Base-by-base conservation (phyloP, 2,888 invertebrate species). In the Agrenia bidenticulata region DNA sequence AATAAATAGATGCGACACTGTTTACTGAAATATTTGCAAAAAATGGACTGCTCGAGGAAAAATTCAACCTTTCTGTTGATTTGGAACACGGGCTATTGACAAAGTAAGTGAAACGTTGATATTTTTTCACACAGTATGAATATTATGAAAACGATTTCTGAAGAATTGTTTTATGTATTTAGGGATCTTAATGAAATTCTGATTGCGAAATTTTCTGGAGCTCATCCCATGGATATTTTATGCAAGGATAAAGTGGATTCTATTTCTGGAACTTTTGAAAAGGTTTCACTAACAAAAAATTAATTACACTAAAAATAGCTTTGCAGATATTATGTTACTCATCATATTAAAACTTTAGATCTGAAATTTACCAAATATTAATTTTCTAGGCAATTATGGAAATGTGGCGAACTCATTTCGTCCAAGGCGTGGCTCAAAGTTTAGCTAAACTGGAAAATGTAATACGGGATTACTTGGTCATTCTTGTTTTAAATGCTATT, bases 161-260 rank as follows among this genome's bases (percentile, higher is more conserved):
- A n/a, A n/a, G n/a, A n/a, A n/a, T n/a, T n/a, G n/a, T n/a, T n/a
- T n/a, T 51, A 24, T 23, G 24, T 23, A 23, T 54, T 26, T 27
- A 54, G 54, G 32, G 19, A 54, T 17, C 9, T 54, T 13, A 17
- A 57, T 17, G 57, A 57, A 19, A 24, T 57, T 19, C 2, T n/a
- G 2, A 41, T 57, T 11, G 57, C 19, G 5, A 37, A 32, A n/a
- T 57, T 57, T 41, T 7, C 4, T 21, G 57, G 42, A 21, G 37
- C 19, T 41, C 57, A 57, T 57, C 57, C 57, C 11, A 41, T 57
- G 21, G 42, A 39, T 39, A 57, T 57, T 23, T n/a, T 57, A 2
- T 41, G 57, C 42, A 41, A 41, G 24, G 42, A 41, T 21, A 41
- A 57, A 17, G 7, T 13, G 15, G 57, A 9, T 15, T 5, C n/a